Evolutionary conservation across 1,140 invertebrate genomes (phyloP), one percentile per base, ranked within the genome.

Genomic region (Platorchestia sp.): DNA sequence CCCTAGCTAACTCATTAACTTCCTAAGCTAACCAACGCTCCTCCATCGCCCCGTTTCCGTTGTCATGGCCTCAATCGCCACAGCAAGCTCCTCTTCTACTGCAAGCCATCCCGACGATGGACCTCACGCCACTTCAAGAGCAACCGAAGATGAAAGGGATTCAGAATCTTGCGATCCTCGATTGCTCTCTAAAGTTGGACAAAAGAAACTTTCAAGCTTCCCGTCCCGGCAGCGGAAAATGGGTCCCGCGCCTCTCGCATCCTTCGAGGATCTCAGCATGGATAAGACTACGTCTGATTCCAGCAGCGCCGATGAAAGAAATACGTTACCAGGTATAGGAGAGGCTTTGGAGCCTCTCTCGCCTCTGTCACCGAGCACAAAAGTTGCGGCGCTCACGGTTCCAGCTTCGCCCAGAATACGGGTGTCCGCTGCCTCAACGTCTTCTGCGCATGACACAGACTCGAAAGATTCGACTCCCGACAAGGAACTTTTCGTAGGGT

Each of bases 161-260:
- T 90, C 42, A 47, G 95, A 91, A 45, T 95, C 95, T 95, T 93
- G 95, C 59, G 91, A 86, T 53, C 59, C 95, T 42, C 96, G 96
- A 41, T 45, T 53, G 90, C 96, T 96, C 95, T 96, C 96, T 59
- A 95, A 96, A 90, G 96, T 96, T 95, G 96, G 96, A 89, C 95
- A 96, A 95, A 59, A 96, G 53, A 93, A 96, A 96, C 96, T 96
- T 93, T 96, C 96, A 51, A 96, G 96, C 96, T 96, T 96, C 96
- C 96, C 96, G 96, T 96, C 96, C 96, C 96, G 96, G 95, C 97
- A 97, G 96, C 96, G 96, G 95, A 98, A 98, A 97, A 98, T 98
- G 97, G 98, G 98, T 97, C 98, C 98, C 97, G 99, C 99, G 97
- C 99, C 99, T 97, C 98, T 99, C 97, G 99, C 99, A 97, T 99